Conservation (phyloP, 2,797 vertebrate genomes). For the Morelia viridis region DNA sequence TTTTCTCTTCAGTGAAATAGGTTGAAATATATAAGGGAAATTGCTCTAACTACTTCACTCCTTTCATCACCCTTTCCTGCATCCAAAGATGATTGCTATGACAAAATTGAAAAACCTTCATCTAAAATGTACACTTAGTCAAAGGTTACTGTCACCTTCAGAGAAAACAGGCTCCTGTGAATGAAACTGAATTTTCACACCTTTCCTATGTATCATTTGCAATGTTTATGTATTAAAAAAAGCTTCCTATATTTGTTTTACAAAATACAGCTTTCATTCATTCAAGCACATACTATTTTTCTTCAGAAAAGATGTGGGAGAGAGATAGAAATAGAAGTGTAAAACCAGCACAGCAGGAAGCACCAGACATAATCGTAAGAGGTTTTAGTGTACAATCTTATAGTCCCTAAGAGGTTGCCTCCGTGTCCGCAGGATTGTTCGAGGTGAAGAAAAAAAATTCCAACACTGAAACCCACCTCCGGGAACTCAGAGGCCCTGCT, state of each 20-base stretch:
- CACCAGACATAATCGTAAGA: not conserved
- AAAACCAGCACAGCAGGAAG: not conserved
- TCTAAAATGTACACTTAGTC: not conserved
- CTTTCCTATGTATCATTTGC: not conserved
- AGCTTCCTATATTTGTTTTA: not conserved
- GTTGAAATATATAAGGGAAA: not conserved
- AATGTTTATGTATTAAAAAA: not conserved
- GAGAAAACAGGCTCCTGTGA: not conserved
- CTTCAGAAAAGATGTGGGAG: not conserved
- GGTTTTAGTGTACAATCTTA: not conserved
- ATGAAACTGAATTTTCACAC: not conserved
- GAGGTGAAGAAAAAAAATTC: not conserved
- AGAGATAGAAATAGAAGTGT: not conserved
- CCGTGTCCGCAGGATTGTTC: not conserved
- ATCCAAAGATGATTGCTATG: not conserved
- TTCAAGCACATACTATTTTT: not conserved
- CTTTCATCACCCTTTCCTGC: not conserved
- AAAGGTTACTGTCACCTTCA: not conserved
- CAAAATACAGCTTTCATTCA: not conserved
- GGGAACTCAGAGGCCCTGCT: not conserved
- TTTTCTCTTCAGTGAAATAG: not conserved
- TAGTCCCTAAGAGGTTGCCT: not conserved
- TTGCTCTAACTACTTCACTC: not conserved
- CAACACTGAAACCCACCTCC: not conserved
- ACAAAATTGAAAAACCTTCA: not conserved